Evolutionary conservation across 2,797 vertebrate species (phyloP), one percentile per base, ranked within the genome.

Genomic region (Choloepus didactylus): DNA sequence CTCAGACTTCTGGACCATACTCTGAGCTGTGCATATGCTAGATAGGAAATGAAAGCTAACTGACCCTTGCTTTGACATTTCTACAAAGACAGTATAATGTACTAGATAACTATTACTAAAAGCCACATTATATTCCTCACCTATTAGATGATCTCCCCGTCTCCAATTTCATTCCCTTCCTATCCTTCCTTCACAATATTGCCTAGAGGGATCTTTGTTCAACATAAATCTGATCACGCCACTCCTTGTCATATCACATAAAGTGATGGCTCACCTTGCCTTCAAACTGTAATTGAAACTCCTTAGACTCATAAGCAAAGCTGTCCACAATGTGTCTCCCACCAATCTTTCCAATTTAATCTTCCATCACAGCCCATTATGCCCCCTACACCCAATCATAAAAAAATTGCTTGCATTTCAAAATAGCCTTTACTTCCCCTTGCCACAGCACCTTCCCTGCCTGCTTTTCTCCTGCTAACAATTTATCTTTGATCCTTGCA

Each of bases 141-240:
- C 64, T 31, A 21, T 92, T 66, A 89, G 59, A 27, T 76, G 46
- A 66, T 85, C 56, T 91, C 51, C 83, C 76, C 73, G 54, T 90
- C 38, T 96, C 51, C 5, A 11, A 3, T 66, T 94, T 84, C 38
- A 62, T 67, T 75, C 23, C 31, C 19, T 75, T 75, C 72, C 81
- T 41, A 23, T 12, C 19, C 35, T 80, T 67, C 31, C 56, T 89
- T 96, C 41, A 76, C 5, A 46, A 29, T 82, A 64, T n/a, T 80
- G 35, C 70, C 94, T 35, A 56, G 41, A 94, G 69, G 35, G 27
- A 82, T 88, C 64, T 62, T 90, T 66, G 18, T 88, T 94, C 73
- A 29, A 59, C 89, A 85, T 59, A 79, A 84, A 91, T 80, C 87
- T 86, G 51, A 90, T 88, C 51, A 69, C 59, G 64, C 91, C 87